A percentile compares a stretch with the other conserved stretches of the same genome.
Evolutionary conservation across 2,113 vertebrate genomes (phyloP).

Genomic region (Ginglymostoma cirratum): DNA sequence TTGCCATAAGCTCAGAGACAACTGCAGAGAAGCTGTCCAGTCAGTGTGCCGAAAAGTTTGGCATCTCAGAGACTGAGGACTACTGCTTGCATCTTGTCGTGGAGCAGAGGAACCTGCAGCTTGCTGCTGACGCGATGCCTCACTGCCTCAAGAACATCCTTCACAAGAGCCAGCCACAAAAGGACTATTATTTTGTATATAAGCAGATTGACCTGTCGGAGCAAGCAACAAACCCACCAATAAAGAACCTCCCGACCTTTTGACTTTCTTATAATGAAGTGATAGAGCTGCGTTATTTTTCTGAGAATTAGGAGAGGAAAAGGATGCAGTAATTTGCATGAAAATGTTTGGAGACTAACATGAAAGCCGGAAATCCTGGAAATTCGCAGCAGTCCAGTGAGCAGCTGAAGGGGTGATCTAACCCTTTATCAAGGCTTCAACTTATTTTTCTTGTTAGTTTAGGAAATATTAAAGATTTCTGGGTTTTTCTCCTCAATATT

Average conservation of each 20-base stretch:
- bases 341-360: background rate
- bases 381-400: background rate
- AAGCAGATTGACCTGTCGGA: constrained; percentile 54
- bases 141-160: constrained; percentile 73
- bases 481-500: background rate
- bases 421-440: background rate
- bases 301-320: background rate
- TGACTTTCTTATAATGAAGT: background rate
- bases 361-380: background rate
- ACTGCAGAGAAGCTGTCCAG: constrained; percentile 62
- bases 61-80: constrained; percentile 57
- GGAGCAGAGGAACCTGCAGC: constrained; percentile 59
- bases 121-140: constrained; percentile 69
- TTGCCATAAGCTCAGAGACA: constrained; percentile 67
- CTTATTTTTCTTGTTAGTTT: background rate
- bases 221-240: constrained; percentile 44
- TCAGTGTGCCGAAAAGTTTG: constrained; percentile 81
- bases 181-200: constrained; percentile 83
- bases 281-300: background rate
- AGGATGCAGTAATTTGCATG: background rate
- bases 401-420: background rate
- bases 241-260: constrained; percentile 48
- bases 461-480: background rate
- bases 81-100: constrained; percentile 69
- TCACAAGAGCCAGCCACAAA: constrained; percentile 64